Conservation (phyloP, 2,113 vertebrate genomes). For the Myrmecobius fasciatus region DNA sequence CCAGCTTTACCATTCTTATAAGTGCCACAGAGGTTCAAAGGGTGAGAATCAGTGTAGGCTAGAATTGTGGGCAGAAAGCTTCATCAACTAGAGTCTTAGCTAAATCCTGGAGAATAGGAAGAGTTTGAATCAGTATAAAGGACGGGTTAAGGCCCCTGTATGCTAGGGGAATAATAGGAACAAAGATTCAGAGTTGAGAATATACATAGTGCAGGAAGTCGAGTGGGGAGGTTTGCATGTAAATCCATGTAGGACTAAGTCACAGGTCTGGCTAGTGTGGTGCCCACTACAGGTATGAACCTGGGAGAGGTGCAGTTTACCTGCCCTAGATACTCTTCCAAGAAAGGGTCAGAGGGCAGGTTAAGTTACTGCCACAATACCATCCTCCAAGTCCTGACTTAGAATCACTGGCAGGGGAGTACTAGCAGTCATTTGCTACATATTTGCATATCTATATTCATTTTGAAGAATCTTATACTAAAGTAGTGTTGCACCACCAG, state of each 20-base stretch:
- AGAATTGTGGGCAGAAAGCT: background rate
- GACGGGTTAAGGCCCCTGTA: background rate
- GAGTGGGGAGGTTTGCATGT: background rate
- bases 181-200: background rate
- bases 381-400: background rate
- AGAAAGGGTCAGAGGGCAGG: background rate
- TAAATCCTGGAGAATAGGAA: background rate
- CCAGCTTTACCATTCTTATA: background rate
- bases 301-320: background rate
- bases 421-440: background rate
- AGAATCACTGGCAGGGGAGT: background rate
- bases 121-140: background rate
- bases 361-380: background rate
- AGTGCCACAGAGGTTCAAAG: background rate
- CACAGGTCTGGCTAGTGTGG: background rate
- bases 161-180: background rate
- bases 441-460: background rate
- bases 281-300: background rate
- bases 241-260: background rate
- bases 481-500: background rate
- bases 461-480: background rate
- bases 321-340: background rate
- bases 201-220: background rate
- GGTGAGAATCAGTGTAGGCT: background rate
- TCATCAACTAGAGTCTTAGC: background rate